These are phyloP conservation scores for Lerista edwardsae DNA, from an alignment of 2,797 vertebrate species.

Conservation along the genomic window DNA sequence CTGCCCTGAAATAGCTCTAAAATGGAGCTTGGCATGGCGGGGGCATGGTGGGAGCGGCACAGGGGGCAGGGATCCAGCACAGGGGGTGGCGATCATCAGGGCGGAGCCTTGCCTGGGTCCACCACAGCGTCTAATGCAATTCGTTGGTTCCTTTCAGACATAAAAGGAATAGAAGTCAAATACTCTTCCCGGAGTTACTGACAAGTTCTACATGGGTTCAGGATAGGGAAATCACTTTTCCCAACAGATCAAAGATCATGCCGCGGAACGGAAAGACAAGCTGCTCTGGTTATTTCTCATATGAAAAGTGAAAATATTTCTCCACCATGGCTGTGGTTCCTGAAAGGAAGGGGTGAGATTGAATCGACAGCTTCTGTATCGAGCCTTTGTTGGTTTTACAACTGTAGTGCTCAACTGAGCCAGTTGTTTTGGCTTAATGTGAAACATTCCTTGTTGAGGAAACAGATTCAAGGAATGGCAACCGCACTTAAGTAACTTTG, in stretches of 20 bases:
- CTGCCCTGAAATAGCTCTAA: no score
- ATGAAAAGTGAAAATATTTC: not conserved
- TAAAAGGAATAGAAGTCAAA: not conserved
- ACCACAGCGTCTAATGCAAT: no score
- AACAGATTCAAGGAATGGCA: not conserved
- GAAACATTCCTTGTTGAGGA: not conserved
- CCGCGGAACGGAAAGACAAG: not conserved
- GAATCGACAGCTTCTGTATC: not conserved
- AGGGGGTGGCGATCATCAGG: no score
- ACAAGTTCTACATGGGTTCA: not conserved
- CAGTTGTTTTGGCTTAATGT: not conserved
- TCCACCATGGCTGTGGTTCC: not conserved
- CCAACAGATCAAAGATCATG: not conserved
- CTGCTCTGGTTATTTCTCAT: not conserved
- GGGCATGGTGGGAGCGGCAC: no score
- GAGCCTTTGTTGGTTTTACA: not conserved
- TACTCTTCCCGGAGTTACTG: not conserved
- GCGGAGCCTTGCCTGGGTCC: no score
- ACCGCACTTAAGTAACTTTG: constrained; percentile 32
- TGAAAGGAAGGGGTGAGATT: not conserved
- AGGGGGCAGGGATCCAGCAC: no score
- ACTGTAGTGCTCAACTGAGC: not conserved
- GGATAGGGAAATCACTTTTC: not conserved
- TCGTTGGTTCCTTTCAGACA: not conserved
- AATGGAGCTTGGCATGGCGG: no score